These are phyloP conservation scores for Cephonodes hylas DNA, from an alignment of 2,888 invertebrate species.

Conservation along the genomic window DNA sequence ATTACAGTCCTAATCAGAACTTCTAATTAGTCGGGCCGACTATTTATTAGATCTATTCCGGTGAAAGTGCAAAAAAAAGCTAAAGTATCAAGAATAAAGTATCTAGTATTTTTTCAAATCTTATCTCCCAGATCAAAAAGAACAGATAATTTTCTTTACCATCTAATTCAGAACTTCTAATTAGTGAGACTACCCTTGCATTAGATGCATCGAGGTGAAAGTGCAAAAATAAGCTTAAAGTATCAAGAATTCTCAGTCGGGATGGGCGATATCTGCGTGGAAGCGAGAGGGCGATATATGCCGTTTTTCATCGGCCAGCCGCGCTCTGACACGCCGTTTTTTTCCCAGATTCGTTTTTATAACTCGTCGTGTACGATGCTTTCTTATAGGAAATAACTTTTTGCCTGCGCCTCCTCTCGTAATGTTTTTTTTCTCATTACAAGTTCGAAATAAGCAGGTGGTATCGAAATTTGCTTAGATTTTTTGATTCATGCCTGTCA, in stretches of 20 bases:
- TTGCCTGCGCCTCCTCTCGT: slow-evolving; percentile 44
- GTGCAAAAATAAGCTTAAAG: slow-evolving; percentile 33
- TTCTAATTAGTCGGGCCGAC: no score
- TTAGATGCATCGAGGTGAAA: not conserved
- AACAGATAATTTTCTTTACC: no score
- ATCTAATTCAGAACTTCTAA: no score
- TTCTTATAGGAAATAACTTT: slow-evolving; percentile 45
- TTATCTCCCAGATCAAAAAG: no score
- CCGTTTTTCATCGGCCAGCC: slow-evolving; percentile 62
- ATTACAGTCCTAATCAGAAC: no score
- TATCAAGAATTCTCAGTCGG: slow-evolving; percentile 50
- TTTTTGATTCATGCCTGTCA: no score
- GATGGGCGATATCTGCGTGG: slow-evolving; percentile 47
- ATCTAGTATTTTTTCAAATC: no score
- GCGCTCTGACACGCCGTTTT: slow-evolving; percentile 50
- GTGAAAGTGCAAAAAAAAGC: no score
- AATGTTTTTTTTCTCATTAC: slow-evolving; percentile 19
- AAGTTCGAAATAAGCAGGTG: not conserved
- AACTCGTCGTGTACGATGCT: slow-evolving; percentile 45
- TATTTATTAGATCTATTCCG: no score
- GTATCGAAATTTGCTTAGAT: not conserved
- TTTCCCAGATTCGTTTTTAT: slow-evolving; percentile 61
- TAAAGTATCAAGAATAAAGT: no score
- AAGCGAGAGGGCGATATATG: slow-evolving; percentile 55
- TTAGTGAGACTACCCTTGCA: no score